These are phyloP conservation scores for Epinotia nisella DNA, from an alignment of 2,888 invertebrate species.

Conservation along the genomic window DNA sequence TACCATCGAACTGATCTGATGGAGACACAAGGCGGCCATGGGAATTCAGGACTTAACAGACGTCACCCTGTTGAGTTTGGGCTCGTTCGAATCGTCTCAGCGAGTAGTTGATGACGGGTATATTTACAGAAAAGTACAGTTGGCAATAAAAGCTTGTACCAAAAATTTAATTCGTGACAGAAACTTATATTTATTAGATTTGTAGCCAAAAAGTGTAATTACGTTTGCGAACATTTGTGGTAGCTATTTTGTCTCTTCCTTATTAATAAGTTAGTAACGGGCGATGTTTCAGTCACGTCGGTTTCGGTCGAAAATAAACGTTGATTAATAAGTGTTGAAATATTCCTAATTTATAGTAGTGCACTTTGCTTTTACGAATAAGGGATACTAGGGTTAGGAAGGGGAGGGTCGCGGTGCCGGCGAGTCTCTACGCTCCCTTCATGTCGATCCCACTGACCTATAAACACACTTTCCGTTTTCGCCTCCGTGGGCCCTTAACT, in stretches of 20 bases:
- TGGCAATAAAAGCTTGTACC: no score
- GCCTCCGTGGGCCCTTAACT: slow-evolving; percentile 33
- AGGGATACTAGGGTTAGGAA: slow-evolving; percentile 49
- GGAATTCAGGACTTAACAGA: no score
- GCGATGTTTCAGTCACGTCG: neutral
- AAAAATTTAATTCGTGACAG: no score
- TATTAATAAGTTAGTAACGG: no score
- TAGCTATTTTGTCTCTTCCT: neutral
- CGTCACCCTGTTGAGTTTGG: no score
- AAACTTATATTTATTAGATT: neutral
- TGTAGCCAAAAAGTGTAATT: neutral
- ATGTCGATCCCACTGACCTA: slow-evolving; percentile 79
- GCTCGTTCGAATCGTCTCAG: no score
- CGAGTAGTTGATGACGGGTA: no score
- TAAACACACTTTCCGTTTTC: slow-evolving; percentile 72
- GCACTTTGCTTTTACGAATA: slow-evolving; percentile 28
- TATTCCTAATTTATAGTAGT: slow-evolving; percentile 32
- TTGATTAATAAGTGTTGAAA: neutral
- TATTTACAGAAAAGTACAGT: no score
- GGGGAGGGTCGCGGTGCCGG: slow-evolving; percentile 52
- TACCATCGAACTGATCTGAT: no score
- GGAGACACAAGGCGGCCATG: no score
- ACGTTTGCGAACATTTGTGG: neutral
- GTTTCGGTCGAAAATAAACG: neutral
- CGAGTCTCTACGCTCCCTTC: slow-evolving; percentile 54